phyloP scores from a whole-genome alignment of 2,797 vertebrate species.

The Phoebastria nigripes region DNA sequence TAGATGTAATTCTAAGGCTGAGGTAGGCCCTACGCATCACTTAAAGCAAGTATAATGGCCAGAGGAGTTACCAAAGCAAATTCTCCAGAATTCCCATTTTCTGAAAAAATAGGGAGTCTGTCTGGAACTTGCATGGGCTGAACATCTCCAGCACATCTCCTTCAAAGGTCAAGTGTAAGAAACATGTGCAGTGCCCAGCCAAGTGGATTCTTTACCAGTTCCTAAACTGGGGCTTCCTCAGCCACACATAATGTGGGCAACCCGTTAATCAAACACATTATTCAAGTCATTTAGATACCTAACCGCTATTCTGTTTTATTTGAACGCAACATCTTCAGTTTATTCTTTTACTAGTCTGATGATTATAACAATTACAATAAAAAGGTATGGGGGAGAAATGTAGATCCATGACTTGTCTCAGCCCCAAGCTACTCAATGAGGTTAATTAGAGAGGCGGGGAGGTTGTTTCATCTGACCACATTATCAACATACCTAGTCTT shows the following conservation, averaged over 20 bases:
- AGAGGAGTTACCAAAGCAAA: background rate
- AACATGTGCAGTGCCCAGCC: background rate
- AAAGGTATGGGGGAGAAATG: background rate
- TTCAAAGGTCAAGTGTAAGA: background rate
- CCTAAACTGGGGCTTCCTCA: background rate
- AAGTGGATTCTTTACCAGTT: background rate
- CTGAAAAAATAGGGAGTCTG: background rate
- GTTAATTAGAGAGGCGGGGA: background rate
- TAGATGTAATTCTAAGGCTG: background rate
- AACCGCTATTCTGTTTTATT: background rate
- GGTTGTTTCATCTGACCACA: background rate
- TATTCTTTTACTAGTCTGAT: background rate
- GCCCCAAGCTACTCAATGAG: background rate
- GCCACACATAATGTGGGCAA: background rate
- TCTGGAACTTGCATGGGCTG: background rate
- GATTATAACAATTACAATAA: background rate
- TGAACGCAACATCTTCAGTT: background rate
- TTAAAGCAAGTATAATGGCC: background rate
- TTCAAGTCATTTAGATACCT: background rate
- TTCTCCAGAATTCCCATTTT: background rate
- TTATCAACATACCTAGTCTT: background rate
- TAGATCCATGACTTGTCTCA: background rate
- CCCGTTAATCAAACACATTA: background rate
- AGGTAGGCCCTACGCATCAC: background rate
- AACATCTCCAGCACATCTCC: background rate